Evolutionary conservation across 2,113 vertebrate species (phyloP), one percentile per base, ranked within the genome.

Genomic region (Barnardius zonarius): DNA sequence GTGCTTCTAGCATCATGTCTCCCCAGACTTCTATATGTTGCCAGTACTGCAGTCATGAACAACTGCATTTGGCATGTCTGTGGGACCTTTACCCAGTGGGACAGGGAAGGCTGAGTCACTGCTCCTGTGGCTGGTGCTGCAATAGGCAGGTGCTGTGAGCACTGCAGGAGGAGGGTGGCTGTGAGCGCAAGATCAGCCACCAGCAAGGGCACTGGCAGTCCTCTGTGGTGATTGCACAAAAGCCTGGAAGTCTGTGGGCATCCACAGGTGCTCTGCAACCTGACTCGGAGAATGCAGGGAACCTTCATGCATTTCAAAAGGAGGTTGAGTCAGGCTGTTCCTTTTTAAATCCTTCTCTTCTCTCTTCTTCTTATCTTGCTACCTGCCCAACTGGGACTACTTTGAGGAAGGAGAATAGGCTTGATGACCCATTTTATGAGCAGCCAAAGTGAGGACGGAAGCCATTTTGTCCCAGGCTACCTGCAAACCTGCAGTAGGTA

Each of bases 361-460:
- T 90, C 28, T 85, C 22, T 85, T 18, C 37, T 10, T 31, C 51
- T 72, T 55, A 51, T 46, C 25, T 51, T 64, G 31, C 48, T 63
- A 5, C 16, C 11, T 72, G 70, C 17, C 37, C 41, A 72, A 3
- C 48, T 64, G 79, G 23, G 39, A 66, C 33, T 39, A 10, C 44
- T 85, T 85, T 90, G 82, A 87, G 59, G 9, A 39, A 39, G 23
- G 6, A 76, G 33, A 57, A 84, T 35, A 75, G 46, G n/a, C 31
- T 90, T 69, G 39, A 75, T 87, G 82, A 86, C 82, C 82, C 61
- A 86, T 84, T 95, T 94, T 68, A 64, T 35, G 24, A 70, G 25
- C 22, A 86, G n/a, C 7, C 3, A 75, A 92, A 68, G 17, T 39
- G 19, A 81, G 28, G 37, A 44, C 59, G 49, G 67, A 70, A 62